phyloP scores from a whole-genome alignment of 2,888 invertebrate genomes.

The Furcula furcula region DNA sequence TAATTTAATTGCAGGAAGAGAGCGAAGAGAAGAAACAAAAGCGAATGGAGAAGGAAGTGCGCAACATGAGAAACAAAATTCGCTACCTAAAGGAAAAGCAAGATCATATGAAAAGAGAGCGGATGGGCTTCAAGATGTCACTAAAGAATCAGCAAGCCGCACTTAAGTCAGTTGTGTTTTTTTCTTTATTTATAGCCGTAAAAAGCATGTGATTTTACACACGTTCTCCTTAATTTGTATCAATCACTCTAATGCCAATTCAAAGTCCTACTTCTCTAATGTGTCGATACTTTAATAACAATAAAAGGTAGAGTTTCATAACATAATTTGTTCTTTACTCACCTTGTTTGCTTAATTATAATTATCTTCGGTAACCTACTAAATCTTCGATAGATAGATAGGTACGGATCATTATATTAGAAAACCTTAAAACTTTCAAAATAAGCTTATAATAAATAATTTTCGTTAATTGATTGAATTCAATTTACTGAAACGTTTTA shows the following conservation, averaged over 20 bases:
- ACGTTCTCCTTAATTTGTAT: constrained; percentile 3
- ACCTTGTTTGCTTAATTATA: neutral
- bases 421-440: too few species aligned
- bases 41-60: constrained; percentile 83
- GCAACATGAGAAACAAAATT: constrained; percentile 85
- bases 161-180: constrained; percentile 79
- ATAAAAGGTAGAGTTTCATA: neutral
- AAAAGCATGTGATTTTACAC: constrained; percentile 1
- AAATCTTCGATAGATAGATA: constrained; percentile 1
- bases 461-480: too few species aligned
- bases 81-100: constrained; percentile 86
- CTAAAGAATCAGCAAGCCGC: constrained; percentile 91
- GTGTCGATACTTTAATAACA: too few species aligned
- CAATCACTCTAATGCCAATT: neutral
- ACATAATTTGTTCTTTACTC: neutral
- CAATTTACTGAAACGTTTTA: too few species aligned
- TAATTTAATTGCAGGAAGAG: constrained; percentile 62
- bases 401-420: neutral
- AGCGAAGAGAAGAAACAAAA: constrained; percentile 83
- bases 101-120: constrained; percentile 90
- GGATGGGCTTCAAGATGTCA: constrained; percentile 88
- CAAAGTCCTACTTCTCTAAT: too few species aligned
- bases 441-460: too few species aligned
- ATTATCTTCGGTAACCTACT: neutral
- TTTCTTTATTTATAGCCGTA: neutral